Evolutionary conservation across 1,140 invertebrate genomes (phyloP), one percentile per base, ranked within the genome.

Genomic region (Gryon sp.): DNA sequence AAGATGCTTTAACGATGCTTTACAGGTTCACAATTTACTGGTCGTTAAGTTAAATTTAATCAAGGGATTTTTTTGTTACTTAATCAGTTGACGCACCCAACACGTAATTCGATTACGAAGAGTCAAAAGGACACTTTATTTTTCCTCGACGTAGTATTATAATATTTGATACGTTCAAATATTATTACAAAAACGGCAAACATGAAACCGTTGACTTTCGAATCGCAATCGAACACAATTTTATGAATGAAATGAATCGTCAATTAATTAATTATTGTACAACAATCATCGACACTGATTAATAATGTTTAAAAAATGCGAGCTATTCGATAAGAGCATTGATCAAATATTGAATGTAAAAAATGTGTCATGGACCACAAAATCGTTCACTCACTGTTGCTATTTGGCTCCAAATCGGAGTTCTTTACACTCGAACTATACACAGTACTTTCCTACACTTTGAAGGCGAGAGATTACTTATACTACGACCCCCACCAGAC

Each of bases 41-140:
- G 14, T 14, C 43, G 15, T 59, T 45, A 38, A 16, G n/a, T 60
- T 46, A 73, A 73, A 65, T 66, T 60, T 22, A 66, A 60, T 66
- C 52, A 60, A 62, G 62, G 62, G 53, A 38, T 60, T 57, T 62
- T 60, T 74, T 74, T 74, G 70, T 74, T 66, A 66, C 40, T 66
- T 41, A 75, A 75, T 75, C 53, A 15, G 9, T 2, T 75, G 70
- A 75, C 53, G 46, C 62, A 40, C 9, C 26, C 28, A 12, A 53
- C 43, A 9, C 16, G 14, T 75, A 75, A 75, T 40, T 62, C 63
- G 14, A 75, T 68, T 62, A 68, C 28, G n/a, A 53, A 46, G 40
- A 48, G 66, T 66, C 18, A 38, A 55, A 43, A 12, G 15, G 18
- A 18, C 22, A 36, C 26, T 69, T 34, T 43, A 50, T 18, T 2